phyloP scores from a whole-genome alignment of 2,797 vertebrate genomes.

The Microctenopoma steveboyesi region DNA sequence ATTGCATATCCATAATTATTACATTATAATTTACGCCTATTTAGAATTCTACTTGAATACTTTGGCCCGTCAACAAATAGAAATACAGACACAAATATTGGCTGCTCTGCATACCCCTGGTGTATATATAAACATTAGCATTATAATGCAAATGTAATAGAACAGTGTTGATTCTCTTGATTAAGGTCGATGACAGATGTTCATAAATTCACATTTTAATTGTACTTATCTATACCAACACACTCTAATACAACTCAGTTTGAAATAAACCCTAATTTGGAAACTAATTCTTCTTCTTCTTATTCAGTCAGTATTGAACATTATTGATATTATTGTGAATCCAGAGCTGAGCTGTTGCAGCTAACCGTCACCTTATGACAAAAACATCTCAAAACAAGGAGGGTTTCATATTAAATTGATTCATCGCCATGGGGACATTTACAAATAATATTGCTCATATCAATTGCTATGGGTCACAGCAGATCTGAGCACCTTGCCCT shows the following conservation, averaged over 20 bases:
- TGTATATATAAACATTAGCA: background rate
- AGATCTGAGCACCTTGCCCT: conserved; percentile 5
- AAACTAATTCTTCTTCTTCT: too few species aligned
- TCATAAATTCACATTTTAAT: background rate
- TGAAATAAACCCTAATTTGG: background rate
- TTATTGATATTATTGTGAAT: background rate
- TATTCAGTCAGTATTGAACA: background rate
- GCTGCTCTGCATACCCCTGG: too few species aligned
- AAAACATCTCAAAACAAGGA: background rate
- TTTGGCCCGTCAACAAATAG: too few species aligned
- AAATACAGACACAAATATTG: too few species aligned
- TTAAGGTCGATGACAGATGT: background rate
- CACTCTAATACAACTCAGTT: background rate
- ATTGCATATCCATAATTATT: too few species aligned
- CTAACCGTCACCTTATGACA: background rate
- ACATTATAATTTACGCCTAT: too few species aligned
- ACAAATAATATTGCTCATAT: background rate
- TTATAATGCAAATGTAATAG: background rate
- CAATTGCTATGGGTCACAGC: background rate
- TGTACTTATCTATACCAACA: background rate
- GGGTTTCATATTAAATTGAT: background rate
- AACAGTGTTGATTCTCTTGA: background rate
- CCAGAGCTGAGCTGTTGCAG: background rate
- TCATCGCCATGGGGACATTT: background rate
- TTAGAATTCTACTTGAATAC: too few species aligned